phyloP scores from a whole-genome alignment of 2,113 vertebrate genomes.

The Zapornia atra region DNA sequence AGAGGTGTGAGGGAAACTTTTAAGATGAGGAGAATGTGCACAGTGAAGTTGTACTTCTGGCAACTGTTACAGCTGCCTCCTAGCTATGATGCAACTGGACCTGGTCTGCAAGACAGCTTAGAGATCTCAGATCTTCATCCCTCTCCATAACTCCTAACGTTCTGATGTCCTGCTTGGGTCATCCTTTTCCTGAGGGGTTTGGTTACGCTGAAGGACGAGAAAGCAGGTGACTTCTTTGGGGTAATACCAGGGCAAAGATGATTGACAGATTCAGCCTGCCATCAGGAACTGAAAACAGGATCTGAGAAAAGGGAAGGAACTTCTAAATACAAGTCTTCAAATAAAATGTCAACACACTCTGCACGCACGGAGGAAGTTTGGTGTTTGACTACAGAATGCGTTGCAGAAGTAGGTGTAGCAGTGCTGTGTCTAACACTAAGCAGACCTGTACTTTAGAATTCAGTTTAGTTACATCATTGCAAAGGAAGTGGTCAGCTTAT shows the following conservation, averaged over 20 bases:
- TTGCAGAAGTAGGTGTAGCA: neutral
- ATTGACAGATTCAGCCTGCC: neutral
- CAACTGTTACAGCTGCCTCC: neutral
- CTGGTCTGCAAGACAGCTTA: neutral
- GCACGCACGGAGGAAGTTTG: rapidly evolving
- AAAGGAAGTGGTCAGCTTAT: neutral
- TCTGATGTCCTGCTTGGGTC: neutral
- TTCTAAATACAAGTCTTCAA: neutral
- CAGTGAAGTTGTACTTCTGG: neutral
- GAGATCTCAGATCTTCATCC: neutral
- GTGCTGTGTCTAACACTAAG: neutral
- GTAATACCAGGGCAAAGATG: neutral
- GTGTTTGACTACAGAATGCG: neutral
- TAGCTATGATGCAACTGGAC: neutral
- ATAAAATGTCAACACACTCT: neutral
- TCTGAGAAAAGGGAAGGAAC: slow-evolving; percentile 40
- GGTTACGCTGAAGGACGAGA: neutral
- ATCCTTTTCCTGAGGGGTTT: neutral
- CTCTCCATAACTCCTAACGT: neutral
- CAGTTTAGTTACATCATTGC: neutral
- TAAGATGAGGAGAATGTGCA: neutral
- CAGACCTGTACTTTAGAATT: neutral
- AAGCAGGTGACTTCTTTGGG: neutral
- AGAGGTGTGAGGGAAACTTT: neutral
- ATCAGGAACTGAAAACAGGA: slow-evolving; percentile 56